Evolutionary conservation across 2,797 vertebrate species (phyloP).

Genomic region (Bradypus variegatus): DNA sequence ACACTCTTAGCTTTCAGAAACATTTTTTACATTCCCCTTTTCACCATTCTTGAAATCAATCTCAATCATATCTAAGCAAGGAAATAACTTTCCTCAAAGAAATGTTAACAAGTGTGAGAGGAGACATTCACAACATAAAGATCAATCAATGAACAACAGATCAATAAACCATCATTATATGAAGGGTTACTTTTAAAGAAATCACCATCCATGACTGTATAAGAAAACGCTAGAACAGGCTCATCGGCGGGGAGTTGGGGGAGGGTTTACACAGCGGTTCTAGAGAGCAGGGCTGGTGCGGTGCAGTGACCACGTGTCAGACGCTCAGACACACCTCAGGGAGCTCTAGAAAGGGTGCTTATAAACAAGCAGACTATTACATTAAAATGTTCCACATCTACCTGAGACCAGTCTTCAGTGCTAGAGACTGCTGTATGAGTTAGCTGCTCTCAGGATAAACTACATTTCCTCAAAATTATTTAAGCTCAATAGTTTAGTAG

Average conservation of each 20-base stretch:
- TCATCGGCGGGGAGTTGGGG: background rate
- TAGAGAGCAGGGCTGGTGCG: background rate
- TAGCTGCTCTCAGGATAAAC: background rate
- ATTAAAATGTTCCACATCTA: background rate
- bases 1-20: constrained; percentile 44
- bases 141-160: background rate
- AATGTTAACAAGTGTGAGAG: background rate
- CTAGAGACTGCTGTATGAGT: background rate
- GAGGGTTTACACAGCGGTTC: accelerated
- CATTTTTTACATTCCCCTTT: constrained; percentile 28
- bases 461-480: background rate
- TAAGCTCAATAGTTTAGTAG: background rate
- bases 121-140: background rate
- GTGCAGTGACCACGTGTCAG: accelerated
- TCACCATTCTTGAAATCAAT: background rate
- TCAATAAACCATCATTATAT: background rate
- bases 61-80: background rate
- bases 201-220: background rate
- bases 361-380: background rate
- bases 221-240: background rate
- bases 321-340: background rate
- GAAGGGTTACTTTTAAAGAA: background rate
- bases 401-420: background rate
- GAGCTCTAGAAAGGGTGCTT: background rate
- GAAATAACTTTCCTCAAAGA: background rate